Evolutionary conservation across 2,113 vertebrate genomes (phyloP).

Genomic region (Actinemys pallida): DNA sequence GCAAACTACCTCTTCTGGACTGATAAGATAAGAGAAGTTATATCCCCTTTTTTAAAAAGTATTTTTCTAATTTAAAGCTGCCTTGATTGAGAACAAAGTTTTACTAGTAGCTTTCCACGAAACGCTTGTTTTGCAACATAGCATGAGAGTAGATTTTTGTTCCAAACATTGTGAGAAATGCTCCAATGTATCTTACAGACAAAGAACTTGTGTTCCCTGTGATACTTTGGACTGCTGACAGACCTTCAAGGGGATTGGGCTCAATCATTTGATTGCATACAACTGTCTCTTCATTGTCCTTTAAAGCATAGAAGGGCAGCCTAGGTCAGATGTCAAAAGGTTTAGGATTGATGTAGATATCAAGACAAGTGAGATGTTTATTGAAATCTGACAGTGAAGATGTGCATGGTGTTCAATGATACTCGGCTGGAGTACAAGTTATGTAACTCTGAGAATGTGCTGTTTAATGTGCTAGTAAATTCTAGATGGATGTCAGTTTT

Average conservation of each 20-base stretch:
- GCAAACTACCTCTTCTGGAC: background rate
- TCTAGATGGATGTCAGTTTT: background rate
- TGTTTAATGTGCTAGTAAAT: background rate
- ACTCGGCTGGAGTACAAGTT: background rate
- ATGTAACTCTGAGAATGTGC: background rate
- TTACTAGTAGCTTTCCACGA: background rate
- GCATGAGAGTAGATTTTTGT: background rate
- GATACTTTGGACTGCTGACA: background rate
- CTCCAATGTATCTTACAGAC: background rate
- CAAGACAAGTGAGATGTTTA: background rate
- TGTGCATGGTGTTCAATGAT: background rate
- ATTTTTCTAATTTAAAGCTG: conserved; percentile 24
- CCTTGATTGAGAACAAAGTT: conserved; percentile 11
- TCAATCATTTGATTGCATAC: background rate
- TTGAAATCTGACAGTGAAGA: background rate
- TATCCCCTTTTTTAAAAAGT: background rate
- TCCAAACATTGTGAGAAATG: background rate
- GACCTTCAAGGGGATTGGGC: background rate
- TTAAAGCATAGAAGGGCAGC: background rate
- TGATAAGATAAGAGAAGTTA: background rate
- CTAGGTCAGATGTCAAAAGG: background rate
- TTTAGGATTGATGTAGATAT: background rate
- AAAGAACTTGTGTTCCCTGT: background rate
- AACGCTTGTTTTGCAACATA: background rate
- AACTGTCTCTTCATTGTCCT: background rate